Base-by-base conservation (phyloP, 1,140 invertebrate genomes). In the Trissolcus basalis region DNA sequence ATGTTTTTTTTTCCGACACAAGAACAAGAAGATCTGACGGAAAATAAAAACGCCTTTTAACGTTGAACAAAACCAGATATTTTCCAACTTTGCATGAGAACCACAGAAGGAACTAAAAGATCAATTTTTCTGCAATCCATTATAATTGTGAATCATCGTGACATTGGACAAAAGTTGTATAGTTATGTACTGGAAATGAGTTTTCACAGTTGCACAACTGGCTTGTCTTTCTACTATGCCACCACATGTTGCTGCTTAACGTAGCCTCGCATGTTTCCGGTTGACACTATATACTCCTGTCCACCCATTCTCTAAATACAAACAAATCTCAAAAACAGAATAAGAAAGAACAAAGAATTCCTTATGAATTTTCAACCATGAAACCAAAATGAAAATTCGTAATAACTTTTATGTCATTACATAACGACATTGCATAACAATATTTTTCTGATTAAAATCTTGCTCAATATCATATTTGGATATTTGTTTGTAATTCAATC, bases 201-300 rank as follows among this genome's bases (percentile, higher is more conserved):
- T 73, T 65, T 73, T 73, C 61, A 36, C 70, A 60, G 61, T 67
- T 67, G 56, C 49, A 65, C 56, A 73, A 73, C 60, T 67, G 55
- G 32, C 55, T 65, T 54, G 55, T 65, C 61, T 67, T 73, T 65
- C 49, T 60, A 48, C 54, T 60, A 27, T 56, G 32, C 60, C 48
- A 72, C 55, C 69, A 72, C 69, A 55, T 73, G 70, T 73, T 65
- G 61, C 61, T 65, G 60, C 51, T 60, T 60, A 19, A 49, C 51
- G 61, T 64, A 73, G 54, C 69, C 69, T 73, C 69, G 70, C 50
- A 55, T 44, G 39, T 73, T 73, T 65, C 60, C 60, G 54, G 33
- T 65, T 65, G 55, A 54, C 69, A 72, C 48, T 64, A 43, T n/a
- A n/a, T 47, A 51, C 58, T 63, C 45, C 39, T 50, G 48, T 56